Conservation (phyloP, 2,888 invertebrate species). For the Ferrisia virgata region DNA sequence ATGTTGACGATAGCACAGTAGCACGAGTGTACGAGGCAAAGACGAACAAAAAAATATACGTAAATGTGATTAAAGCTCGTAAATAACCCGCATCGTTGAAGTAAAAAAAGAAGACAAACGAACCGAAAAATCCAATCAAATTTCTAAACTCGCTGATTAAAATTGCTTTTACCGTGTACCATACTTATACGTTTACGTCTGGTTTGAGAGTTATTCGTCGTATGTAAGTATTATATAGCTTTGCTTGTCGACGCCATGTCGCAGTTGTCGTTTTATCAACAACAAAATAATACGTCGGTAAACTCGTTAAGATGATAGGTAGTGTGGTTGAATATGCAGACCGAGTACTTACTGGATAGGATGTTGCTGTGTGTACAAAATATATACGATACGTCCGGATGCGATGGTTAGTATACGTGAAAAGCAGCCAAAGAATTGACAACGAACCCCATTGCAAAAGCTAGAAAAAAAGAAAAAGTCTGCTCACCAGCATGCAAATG, state of each 20-base stretch:
- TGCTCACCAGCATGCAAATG: too few relatives aligned
- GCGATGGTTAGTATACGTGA: too few relatives aligned
- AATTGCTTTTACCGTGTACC: background rate
- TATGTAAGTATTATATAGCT: too few relatives aligned
- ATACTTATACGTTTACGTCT: too few relatives aligned
- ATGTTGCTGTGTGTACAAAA: too few relatives aligned
- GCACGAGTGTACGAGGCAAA: background rate
- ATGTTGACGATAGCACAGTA: too few relatives aligned
- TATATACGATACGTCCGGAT: too few relatives aligned
- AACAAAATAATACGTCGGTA: background rate
- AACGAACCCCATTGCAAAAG: too few relatives aligned
- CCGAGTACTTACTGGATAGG: background rate
- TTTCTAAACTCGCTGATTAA: constrained; percentile 20
- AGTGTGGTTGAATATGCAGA: background rate
- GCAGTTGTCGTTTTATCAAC: background rate
- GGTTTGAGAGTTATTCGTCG: background rate
- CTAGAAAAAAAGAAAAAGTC: too few relatives aligned
- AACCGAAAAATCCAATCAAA: constrained; percentile 32
- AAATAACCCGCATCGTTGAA: constrained; percentile 25
- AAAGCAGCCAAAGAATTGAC: too few relatives aligned
- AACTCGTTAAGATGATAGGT: background rate
- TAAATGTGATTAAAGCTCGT: constrained; percentile 14
- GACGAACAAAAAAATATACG: constrained; percentile 1
- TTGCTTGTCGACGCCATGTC: background rate
- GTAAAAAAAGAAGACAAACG: background rate